Evolutionary conservation across 2,797 vertebrate species (phyloP), one percentile per base, ranked within the genome.

Genomic region (Sitta carolinensis): DNA sequence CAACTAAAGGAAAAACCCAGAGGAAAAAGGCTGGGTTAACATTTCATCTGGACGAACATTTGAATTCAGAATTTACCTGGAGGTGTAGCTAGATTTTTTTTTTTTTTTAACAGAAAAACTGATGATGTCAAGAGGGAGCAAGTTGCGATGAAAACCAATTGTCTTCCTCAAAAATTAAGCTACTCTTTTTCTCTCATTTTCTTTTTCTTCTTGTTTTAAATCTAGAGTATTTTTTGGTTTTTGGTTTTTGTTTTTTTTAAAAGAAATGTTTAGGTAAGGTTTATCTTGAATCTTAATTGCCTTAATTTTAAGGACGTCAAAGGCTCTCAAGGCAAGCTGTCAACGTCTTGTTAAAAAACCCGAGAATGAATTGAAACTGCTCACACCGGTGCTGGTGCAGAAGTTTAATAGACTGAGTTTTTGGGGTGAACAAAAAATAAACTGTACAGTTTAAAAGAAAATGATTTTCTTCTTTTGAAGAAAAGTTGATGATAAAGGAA

Each of bases 251-350:
- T 43, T 98, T 98, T 97, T 66, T 98, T 98, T 57, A 0, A 97
- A 98, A 98, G 98, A 98, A 98, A 98, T 98, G 98, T 98, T 98
- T 98, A 99, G 96, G 98, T 98, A 98, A 98, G 98, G 97, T 99
- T 99, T 99, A 99, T 99, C 98, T 98, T 98, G 98, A 99, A 99
- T 99, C 98, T 99, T 99, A 98, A 99, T 99, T 99, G 99, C 99
- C 99, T 99, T 99, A 99, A 99, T 99, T 99, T 99, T 98, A 98
- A 99, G 98, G 98, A 99, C 98, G 98, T 98, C 98, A 98, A 98
- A 98, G 98, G 98, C 98, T 98, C 98, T 98, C 98, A 97, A 98
- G 98, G 98, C 98, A 98, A 97, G 98, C 98, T 98, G 97, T 99
- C 98, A 98, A 98, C 98, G 98, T 98, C 98, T 98, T 97, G 97